Evolutionary conservation across 1,140 invertebrate species (phyloP).

Genomic region (Penaeus indicus): DNA sequence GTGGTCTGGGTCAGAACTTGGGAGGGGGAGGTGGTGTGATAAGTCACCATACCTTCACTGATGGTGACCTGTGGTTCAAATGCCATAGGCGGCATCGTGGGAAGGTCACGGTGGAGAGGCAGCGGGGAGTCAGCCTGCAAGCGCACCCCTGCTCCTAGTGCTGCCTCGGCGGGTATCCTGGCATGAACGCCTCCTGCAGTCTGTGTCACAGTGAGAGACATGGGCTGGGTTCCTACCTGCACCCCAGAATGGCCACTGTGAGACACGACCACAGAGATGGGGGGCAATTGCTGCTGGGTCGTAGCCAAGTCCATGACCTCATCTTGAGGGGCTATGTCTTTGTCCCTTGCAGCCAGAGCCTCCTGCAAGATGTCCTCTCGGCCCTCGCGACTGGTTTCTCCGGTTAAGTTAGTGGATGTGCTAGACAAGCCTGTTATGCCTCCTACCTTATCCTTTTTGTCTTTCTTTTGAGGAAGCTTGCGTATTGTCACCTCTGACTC

Average conservation of each 20-base stretch:
- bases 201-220: conserved; percentile 60
- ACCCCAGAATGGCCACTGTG: conserved; percentile 48
- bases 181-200: conserved; percentile 53
- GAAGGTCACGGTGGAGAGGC: conserved; percentile 57
- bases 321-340: conserved; percentile 51
- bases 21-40: conserved; percentile 63
- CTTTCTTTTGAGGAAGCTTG: conserved; percentile 59
- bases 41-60: conserved; percentile 62
- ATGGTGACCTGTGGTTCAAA: conserved; percentile 65
- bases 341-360: conserved; percentile 61
- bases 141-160: conserved; percentile 56
- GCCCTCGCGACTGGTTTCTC: conserved; percentile 4
- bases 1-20: conserved; percentile 61
- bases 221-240: conserved; percentile 50
- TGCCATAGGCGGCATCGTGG: conserved; percentile 61
- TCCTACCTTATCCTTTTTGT: conserved; percentile 49
- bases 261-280: conserved; percentile 63
- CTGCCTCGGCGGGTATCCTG: conserved; percentile 59
- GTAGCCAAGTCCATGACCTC: conserved; percentile 64
- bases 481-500: conserved; percentile 64
- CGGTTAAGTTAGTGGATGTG: conserved; percentile 1
- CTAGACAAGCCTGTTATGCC: neutral
- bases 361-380: conserved; percentile 61
- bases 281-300: conserved; percentile 56
- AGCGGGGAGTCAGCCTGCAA: conserved; percentile 61